Percentiles rank a stretch among this genome's conserved stretches.
phyloP scores from a whole-genome alignment of 2,113 vertebrate species.

The Onychostoma macrolepis region DNA sequence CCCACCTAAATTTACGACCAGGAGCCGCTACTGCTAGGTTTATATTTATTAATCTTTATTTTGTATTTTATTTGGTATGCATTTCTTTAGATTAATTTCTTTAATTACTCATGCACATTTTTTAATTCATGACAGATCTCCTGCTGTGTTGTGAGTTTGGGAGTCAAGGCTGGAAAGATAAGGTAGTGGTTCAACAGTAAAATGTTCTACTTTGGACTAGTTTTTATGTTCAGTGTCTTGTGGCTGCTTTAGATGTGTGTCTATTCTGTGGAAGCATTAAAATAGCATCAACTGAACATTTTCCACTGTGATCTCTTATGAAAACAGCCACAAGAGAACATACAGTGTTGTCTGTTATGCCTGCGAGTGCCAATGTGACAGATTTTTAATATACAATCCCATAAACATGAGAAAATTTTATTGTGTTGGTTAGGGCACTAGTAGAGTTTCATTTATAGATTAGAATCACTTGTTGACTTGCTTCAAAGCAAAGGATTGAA shows the following conservation, averaged over 20 bases:
- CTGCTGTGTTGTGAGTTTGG: not conserved
- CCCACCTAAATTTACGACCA: too few relatives aligned
- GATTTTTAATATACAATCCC: not conserved
- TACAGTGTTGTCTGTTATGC: not conserved
- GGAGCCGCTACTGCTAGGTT: too few relatives aligned
- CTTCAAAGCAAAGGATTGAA: not conserved
- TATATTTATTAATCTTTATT: conserved; percentile 37
- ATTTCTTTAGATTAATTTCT: conserved; percentile 33
- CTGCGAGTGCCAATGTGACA: conserved; percentile 22
- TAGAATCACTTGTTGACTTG: not conserved
- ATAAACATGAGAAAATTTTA: not conserved
- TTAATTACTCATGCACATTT: conserved; percentile 52
- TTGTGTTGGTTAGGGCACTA: not conserved
- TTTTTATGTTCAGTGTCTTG: conserved; percentile 34
- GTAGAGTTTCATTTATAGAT: not conserved
- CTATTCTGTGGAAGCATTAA: conserved; percentile 54
- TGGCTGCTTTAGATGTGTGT: conserved; percentile 46
- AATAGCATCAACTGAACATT: conserved; percentile 44
- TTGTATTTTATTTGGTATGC: conserved; percentile 35
- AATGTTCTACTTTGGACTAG: not conserved
- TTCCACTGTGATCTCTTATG: conserved; percentile 52
- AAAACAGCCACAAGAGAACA: conserved; percentile 23
- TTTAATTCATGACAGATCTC: conserved; percentile 7
- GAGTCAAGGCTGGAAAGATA: not conserved
- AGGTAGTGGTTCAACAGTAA: not conserved